Conservation (phyloP, 2,113 vertebrate genomes). For the Ovis aries region DNA sequence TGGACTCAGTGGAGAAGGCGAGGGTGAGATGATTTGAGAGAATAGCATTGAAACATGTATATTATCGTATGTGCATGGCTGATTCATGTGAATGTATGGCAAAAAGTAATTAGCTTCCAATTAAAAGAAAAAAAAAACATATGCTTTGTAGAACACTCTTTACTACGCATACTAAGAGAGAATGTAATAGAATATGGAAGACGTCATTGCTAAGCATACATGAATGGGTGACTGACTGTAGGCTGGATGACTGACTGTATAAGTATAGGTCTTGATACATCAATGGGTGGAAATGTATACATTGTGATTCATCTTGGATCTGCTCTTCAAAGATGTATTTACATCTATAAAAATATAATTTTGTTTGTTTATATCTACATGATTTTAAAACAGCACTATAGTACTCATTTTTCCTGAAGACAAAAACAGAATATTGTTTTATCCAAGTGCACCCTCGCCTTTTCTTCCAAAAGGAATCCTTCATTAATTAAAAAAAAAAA, state of each 20-base stretch:
- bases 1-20: too few species aligned
- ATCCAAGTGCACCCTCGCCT: neutral
- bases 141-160: neutral
- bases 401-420: neutral
- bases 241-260: neutral
- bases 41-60: too few species aligned
- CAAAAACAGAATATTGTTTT: neutral
- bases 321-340: neutral
- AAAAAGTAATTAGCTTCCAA: too few species aligned
- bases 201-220: neutral
- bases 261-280: neutral
- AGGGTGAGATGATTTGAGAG: too few species aligned
- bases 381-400: neutral
- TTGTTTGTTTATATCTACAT: neutral
- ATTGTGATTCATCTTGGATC: neutral
- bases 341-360: neutral
- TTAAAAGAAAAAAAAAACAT: too few species aligned
- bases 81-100: too few species aligned
- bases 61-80: too few species aligned
- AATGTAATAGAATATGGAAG: neutral
- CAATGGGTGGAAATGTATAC: neutral
- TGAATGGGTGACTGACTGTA: neutral
- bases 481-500: neutral
- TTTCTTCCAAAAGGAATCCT: neutral
- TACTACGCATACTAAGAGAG: neutral